Conservation (phyloP, 2,888 invertebrate species). For the Tenodera sinensis region DNA sequence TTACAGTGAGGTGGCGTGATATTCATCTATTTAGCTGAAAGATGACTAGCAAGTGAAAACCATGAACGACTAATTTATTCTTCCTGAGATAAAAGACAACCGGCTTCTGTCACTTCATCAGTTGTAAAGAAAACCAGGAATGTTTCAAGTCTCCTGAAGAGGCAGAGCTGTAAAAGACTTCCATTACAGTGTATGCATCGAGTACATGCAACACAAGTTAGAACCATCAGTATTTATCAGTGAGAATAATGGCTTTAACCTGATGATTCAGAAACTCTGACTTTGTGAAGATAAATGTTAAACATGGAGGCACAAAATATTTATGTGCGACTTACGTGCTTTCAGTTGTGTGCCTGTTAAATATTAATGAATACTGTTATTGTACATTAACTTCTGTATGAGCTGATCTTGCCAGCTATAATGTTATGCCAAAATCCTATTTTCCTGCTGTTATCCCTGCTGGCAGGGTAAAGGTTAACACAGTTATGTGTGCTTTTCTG, state of each 20-base stretch:
- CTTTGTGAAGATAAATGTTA: not conserved
- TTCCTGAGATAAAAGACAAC: not conserved
- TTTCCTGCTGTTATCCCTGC: not conserved
- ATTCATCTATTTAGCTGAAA: constrained; percentile 18
- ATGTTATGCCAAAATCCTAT: not conserved
- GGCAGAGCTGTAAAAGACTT: not conserved
- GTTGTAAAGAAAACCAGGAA: not conserved
- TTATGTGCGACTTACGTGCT: not conserved
- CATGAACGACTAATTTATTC: not conserved
- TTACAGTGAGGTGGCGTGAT: constrained; percentile 53
- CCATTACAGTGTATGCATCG: not conserved
- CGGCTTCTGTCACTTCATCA: not conserved
- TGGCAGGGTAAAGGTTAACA: not conserved
- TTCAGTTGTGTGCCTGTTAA: not conserved
- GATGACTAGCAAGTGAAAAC: not conserved
- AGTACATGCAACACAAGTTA: not conserved
- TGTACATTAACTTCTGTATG: not conserved
- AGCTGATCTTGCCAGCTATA: not conserved
- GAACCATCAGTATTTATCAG: not conserved
- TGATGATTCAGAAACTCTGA: not conserved
- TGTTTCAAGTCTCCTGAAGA: not conserved
- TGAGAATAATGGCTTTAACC: not conserved
- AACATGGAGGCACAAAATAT: not conserved
- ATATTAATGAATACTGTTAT: not conserved
- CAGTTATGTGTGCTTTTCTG: not conserved